Evolutionary conservation across 2,888 invertebrate genomes (phyloP).

Genomic region (Pheosia gnoma): DNA sequence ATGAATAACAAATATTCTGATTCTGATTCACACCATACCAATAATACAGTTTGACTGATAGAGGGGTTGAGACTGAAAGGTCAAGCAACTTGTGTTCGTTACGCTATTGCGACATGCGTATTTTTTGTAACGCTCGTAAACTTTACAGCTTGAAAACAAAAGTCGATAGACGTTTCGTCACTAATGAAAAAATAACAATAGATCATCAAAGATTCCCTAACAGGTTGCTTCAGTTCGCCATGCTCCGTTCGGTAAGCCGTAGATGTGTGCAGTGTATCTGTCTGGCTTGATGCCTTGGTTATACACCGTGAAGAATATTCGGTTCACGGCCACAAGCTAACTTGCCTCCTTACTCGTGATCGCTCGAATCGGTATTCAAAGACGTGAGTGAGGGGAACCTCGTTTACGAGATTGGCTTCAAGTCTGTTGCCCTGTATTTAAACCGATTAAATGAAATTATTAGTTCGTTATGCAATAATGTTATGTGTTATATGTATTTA

Average conservation of each 20-base stretch:
- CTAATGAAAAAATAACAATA: slow-evolving; percentile 76
- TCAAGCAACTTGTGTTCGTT: not conserved
- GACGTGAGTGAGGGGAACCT: slow-evolving; percentile 38
- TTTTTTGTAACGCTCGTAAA: slow-evolving; percentile 13
- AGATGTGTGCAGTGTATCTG: slow-evolving; percentile 35
- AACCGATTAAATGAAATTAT: slow-evolving; percentile 38
- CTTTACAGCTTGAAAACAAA: slow-evolving; percentile 29
- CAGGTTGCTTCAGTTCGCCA: slow-evolving; percentile 56
- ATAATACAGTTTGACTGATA: not conserved
- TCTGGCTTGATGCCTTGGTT: slow-evolving; percentile 31
- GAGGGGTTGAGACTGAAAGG: not conserved
- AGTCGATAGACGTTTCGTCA: slow-evolving; percentile 58
- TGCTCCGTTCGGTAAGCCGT: slow-evolving; percentile 57
- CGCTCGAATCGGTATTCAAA: slow-evolving; percentile 17
- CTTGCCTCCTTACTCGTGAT: slow-evolving; percentile 28
- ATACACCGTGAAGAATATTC: slow-evolving; percentile 72
- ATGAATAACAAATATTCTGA: no score
- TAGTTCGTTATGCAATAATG: slow-evolving; percentile 17
- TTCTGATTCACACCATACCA: not conserved
- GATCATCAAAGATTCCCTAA: slow-evolving; percentile 68
- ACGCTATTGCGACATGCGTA: not conserved
- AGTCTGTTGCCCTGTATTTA: slow-evolving; percentile 33
- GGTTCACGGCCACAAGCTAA: slow-evolving; percentile 66
- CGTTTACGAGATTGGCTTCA: slow-evolving; percentile 15
- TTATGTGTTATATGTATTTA: not conserved